A percentile compares a stretch with the other conserved stretches of the same genome.
These are phyloP conservation scores for Sinodicranocentrus sp. DNA, from an alignment of 2,888 invertebrate species.

Conservation along the genomic window DNA sequence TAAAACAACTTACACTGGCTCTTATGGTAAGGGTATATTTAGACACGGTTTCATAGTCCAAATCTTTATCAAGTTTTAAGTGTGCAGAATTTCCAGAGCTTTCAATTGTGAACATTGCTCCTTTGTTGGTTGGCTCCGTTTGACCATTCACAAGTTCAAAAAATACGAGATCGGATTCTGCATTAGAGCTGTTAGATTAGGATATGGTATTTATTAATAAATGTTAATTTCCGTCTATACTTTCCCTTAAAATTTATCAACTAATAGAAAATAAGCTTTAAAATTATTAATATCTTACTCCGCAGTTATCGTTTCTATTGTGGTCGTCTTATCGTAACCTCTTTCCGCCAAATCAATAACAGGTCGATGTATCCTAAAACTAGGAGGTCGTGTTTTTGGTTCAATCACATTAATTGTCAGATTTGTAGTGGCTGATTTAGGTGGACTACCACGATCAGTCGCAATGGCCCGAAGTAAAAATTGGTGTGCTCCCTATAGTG, in stretches of 20 bases:
- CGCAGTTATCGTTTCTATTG: conserved; percentile 86
- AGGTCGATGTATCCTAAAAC: conserved; percentile 81
- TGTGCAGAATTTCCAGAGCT: conserved; percentile 83
- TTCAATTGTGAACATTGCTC: conserved; percentile 82
- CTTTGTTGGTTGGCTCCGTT: conserved; percentile 91
- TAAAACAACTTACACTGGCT: conserved; percentile 81
- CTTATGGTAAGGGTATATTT: conserved; percentile 91
- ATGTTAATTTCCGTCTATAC: no score
- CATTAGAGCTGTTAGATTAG: conserved; percentile 83
- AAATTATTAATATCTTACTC: conserved; percentile 79
- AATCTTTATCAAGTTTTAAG: conserved; percentile 86
- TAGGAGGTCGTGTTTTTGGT: conserved; percentile 88
- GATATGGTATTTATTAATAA: no score
- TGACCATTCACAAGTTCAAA: conserved; percentile 90
- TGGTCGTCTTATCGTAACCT: conserved; percentile 85
- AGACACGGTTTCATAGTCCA: conserved; percentile 91
- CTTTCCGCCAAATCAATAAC: conserved; percentile 85
- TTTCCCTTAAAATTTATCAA: no score
- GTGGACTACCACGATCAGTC: conserved; percentile 85
- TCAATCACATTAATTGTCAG: conserved; percentile 91
- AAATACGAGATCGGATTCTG: conserved; percentile 84
- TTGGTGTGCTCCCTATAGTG: background rate
- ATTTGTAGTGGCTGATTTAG: conserved; percentile 78
- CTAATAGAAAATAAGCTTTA: no score
- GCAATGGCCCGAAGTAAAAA: conserved; percentile 84